These are phyloP conservation scores for Junonia oenone DNA, from an alignment of 2,888 invertebrate genomes.

Conservation along the genomic window DNA sequence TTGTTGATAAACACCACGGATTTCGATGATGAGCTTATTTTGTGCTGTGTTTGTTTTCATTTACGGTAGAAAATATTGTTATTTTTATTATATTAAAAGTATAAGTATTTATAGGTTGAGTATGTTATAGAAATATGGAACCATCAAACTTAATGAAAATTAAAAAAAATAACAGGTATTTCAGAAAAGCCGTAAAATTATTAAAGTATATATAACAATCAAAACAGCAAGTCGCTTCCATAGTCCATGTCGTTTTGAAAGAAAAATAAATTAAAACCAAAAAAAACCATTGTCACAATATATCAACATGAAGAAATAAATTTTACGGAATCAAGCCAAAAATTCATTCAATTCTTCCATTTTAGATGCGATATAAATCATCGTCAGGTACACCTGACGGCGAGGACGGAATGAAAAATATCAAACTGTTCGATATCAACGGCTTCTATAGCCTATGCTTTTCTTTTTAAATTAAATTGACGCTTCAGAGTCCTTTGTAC, in stretches of 20 bases:
- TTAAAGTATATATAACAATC: too few relatives aligned
- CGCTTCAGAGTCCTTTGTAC: not conserved
- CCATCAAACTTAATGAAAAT: too few relatives aligned
- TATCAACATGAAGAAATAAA: conserved; percentile 39
- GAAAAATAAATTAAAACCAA: not conserved
- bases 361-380: conserved; percentile 62
- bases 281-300: conserved; percentile 13
- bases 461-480: conserved; percentile 20
- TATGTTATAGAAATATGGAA: too few relatives aligned
- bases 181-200: too few relatives aligned
- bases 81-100: too few relatives aligned
- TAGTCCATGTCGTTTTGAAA: not conserved
- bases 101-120: too few relatives aligned
- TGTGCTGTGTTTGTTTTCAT: too few relatives aligned
- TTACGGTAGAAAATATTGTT: too few relatives aligned
- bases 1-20: too few relatives aligned
- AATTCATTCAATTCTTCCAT: conserved; percentile 55
- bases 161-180: too few relatives aligned
- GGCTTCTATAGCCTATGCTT: conserved; percentile 21
- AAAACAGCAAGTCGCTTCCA: not conserved
- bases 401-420: conserved; percentile 58
- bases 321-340: conserved; percentile 45
- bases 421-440: conserved; percentile 38
- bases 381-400: conserved; percentile 65
- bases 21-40: too few relatives aligned